These are phyloP conservation scores for Chloroceryle inda DNA, from an alignment of 2,797 vertebrate genomes.

Conservation along the genomic window DNA sequence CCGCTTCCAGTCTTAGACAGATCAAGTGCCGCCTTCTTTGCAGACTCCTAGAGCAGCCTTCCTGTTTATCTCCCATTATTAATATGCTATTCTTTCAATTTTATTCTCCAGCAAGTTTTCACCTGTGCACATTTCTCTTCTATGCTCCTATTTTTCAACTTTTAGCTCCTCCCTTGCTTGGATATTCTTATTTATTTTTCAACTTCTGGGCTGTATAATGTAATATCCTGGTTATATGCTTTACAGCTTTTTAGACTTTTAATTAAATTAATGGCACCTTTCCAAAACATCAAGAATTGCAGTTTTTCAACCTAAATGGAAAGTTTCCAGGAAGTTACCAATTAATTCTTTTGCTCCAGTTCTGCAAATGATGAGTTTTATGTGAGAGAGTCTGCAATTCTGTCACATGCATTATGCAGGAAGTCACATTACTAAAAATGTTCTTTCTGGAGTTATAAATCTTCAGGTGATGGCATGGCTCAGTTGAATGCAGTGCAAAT, in stretches of 20 bases:
- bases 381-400: background rate
- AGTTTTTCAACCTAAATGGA: constrained; percentile 27
- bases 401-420: constrained; percentile 40
- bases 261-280: constrained; percentile 37
- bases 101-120: background rate
- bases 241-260: background rate
- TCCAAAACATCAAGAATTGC: background rate
- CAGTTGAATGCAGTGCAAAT: background rate
- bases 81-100: background rate
- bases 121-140: background rate
- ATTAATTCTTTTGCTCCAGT: constrained; percentile 26
- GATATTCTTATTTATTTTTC: background rate
- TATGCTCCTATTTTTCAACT: background rate
- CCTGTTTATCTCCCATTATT: background rate
- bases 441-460: constrained; percentile 54
- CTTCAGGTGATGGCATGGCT: background rate
- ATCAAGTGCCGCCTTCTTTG: background rate
- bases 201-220: background rate
- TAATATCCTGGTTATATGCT: background rate
- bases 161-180: background rate
- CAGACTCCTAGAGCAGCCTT: background rate
- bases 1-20: background rate
- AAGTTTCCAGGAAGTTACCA: background rate
- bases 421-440: constrained; percentile 29
- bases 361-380: background rate